These are phyloP conservation scores for Anseranas semipalmata DNA, from an alignment of 2,113 vertebrate genomes.

Conservation along the genomic window DNA sequence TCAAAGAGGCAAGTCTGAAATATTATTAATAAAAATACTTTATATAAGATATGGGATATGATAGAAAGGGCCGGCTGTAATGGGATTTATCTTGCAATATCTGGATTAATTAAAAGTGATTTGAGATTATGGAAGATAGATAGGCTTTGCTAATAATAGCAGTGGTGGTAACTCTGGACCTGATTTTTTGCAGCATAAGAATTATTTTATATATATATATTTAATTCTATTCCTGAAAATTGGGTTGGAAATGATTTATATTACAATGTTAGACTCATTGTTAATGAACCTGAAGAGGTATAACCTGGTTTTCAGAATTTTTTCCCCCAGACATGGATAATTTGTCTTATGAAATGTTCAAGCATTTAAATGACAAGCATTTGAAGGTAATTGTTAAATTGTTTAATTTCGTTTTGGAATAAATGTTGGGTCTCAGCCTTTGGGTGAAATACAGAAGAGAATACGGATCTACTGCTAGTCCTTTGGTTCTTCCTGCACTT, in stretches of 20 bases:
- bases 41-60: background rate
- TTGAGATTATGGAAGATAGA: constrained; percentile 30
- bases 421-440: background rate
- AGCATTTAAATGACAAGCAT: constrained; percentile 41
- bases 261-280: background rate
- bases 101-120: constrained; percentile 56
- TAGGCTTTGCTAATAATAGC: constrained; percentile 1
- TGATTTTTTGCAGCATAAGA: background rate
- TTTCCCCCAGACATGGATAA: constrained; percentile 39
- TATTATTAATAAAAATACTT: background rate
- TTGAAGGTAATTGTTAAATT: constrained; percentile 30
- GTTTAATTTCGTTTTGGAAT: constrained; percentile 21
- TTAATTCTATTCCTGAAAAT: constrained; percentile 50
- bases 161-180: background rate
- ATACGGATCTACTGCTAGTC: background rate
- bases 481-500: background rate
- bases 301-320: constrained; percentile 50
- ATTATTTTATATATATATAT: background rate
- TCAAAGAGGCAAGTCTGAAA: background rate
- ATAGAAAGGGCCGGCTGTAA: background rate
- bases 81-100: constrained; percentile 6
- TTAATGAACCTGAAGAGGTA: constrained; percentile 64
- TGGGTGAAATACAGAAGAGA: background rate
- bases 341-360: constrained; percentile 48
- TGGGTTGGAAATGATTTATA: constrained; percentile 50